Evolutionary conservation across 2,113 vertebrate species (phyloP).

Genomic region (Protomyctophum bolini): DNA sequence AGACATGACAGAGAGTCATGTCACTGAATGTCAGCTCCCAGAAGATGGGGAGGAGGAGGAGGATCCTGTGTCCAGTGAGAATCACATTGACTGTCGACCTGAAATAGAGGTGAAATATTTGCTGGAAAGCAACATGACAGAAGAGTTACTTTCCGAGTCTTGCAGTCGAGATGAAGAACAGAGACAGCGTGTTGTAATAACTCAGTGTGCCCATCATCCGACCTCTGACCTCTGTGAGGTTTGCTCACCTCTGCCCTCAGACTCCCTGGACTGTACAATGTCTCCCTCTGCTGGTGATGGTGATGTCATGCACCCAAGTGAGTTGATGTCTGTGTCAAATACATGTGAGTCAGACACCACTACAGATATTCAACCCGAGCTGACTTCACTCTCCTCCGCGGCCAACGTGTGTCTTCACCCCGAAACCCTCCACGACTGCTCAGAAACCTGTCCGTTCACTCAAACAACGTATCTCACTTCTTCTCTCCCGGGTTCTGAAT

Average conservation of each 20-base stretch:
- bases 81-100: background rate
- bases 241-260: background rate
- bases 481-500: background rate
- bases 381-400: background rate
- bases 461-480: background rate
- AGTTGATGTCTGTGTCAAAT: background rate
- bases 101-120: background rate
- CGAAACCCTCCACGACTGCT: background rate
- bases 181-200: background rate
- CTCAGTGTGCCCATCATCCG: background rate
- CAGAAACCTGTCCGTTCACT: background rate
- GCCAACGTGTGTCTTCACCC: background rate
- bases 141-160: conserved; percentile 5
- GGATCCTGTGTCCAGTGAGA: background rate
- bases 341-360: background rate
- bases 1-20: conserved; percentile 3
- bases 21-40: conserved; percentile 3
- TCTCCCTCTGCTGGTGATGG: background rate
- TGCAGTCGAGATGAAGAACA: conserved; percentile 17
- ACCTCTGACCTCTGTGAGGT: background rate
- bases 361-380: background rate
- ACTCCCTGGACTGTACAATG: background rate
- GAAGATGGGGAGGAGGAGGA: conserved; percentile 1
- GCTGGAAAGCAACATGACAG: conserved; percentile 3
- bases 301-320: background rate